Conservation (phyloP, 2,797 vertebrate species). For the Sebastes matsubarae region DNA sequence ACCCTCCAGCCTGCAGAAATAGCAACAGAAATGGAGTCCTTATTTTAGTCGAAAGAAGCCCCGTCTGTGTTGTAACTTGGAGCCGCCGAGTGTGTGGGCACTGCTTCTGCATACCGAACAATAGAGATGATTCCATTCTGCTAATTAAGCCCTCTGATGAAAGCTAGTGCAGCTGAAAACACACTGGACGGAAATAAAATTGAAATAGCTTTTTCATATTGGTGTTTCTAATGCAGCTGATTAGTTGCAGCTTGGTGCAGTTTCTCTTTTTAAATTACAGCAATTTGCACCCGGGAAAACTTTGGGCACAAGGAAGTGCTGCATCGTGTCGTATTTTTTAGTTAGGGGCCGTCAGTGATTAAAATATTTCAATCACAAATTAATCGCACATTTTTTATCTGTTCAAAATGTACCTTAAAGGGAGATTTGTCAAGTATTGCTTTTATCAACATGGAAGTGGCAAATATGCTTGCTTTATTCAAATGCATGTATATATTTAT, state of each 20-base stretch:
- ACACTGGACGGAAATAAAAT: background rate
- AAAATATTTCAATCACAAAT: no score
- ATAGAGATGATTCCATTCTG: constrained; percentile 55
- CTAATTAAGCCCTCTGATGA: constrained; percentile 55
- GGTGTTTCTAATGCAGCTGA: background rate
- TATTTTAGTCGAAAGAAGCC: constrained; percentile 51
- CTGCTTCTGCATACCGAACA: constrained; percentile 45
- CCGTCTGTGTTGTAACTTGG: constrained; percentile 32
- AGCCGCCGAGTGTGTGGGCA: constrained; percentile 59
- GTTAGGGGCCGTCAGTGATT: background rate
- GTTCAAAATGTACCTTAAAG: no score
- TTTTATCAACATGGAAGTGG: no score
- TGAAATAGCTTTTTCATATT: constrained; percentile 1
- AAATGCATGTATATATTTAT: no score
- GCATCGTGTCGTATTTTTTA: background rate
- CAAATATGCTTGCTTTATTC: no score
- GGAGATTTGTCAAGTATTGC: no score
- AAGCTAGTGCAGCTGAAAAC: constrained; percentile 42
- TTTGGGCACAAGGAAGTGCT: background rate
- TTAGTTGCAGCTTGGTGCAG: background rate
- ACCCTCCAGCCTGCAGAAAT: constrained; percentile 8
- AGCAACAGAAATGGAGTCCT: constrained; percentile 30
- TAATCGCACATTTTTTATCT: no score
- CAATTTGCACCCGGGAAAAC: background rate
- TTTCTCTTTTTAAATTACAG: background rate